phyloP scores from a whole-genome alignment of 2,888 invertebrate species.

The Sesia apiformis region DNA sequence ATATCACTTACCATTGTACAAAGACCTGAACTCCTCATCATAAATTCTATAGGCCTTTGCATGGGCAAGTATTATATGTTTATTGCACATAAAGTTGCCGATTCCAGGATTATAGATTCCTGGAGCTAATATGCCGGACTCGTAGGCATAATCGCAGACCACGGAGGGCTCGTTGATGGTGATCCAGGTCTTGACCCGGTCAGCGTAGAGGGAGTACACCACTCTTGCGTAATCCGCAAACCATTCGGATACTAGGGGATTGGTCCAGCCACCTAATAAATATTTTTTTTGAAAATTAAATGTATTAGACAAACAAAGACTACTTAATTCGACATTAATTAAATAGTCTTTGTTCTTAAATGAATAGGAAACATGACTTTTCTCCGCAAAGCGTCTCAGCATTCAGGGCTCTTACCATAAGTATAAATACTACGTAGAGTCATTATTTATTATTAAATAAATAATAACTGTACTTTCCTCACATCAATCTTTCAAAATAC shows the following conservation, averaged over 20 bases:
- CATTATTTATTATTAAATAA: too few species aligned
- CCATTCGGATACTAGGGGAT: constrained; percentile 75
- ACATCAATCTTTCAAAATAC: too few species aligned
- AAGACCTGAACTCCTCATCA: constrained; percentile 64
- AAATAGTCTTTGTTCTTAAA: constrained; percentile 74
- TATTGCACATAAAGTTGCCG: constrained; percentile 75
- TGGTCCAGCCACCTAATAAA: constrained; percentile 77
- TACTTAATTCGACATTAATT: constrained; percentile 68
- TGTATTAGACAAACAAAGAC: constrained; percentile 46
- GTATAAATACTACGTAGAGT: too few species aligned
- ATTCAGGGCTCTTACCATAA: too few species aligned
- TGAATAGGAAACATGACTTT: constrained; percentile 78
- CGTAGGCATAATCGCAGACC: constrained; percentile 50
- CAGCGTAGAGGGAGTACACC: constrained; percentile 70
- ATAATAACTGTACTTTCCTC: too few species aligned
- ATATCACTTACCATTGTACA: constrained; percentile 49
- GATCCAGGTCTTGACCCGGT: constrained; percentile 79
- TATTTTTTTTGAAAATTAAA: not conserved
- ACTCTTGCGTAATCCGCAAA: constrained; percentile 77
- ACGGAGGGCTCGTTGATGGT: constrained; percentile 81
- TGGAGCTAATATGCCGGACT: constrained; percentile 46
- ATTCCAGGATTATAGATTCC: constrained; percentile 38
- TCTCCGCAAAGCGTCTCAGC: constrained; percentile 76
- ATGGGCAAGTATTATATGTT: constrained; percentile 80
- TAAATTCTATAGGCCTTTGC: constrained; percentile 77